phyloP scores from a whole-genome alignment of 1,140 invertebrate genomes.

The Scaptodrosophila lebanonensis region DNA sequence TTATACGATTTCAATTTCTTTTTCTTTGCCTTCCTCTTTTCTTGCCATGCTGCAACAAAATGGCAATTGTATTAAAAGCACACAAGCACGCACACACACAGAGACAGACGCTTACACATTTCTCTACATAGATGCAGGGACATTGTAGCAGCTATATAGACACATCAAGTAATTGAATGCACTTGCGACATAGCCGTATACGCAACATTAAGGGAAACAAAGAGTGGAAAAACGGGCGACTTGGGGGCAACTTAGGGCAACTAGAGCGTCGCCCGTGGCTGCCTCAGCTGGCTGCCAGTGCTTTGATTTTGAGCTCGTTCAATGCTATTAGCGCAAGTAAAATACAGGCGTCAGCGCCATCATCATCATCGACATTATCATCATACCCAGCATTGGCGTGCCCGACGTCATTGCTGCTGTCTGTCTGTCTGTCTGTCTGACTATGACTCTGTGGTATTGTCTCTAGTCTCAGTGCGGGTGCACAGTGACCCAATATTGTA shows the following conservation, averaged over 20 bases:
- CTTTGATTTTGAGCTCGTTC: slow-evolving; percentile 55
- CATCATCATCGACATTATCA: slow-evolving; percentile 6
- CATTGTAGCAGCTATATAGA: slow-evolving; percentile 60
- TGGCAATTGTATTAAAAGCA: slow-evolving; percentile 58
- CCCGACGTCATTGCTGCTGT: slow-evolving; percentile 1
- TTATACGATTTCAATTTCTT: slow-evolving; percentile 58
- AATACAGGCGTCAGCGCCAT: slow-evolving; percentile 35
- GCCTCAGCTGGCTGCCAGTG: slow-evolving; percentile 31
- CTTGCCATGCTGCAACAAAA: slow-evolving; percentile 36
- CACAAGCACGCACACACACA: background rate
- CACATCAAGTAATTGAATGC: slow-evolving; percentile 71
- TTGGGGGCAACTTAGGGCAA: background rate
- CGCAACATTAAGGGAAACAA: slow-evolving; percentile 23
- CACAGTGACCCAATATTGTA: no score
- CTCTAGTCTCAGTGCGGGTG: slow-evolving; percentile 39
- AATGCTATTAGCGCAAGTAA: slow-evolving; percentile 65
- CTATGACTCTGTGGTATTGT: slow-evolving; percentile 41
- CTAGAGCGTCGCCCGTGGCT: background rate
- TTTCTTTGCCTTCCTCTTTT: background rate
- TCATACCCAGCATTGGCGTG: background rate
- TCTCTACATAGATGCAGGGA: slow-evolving; percentile 21
- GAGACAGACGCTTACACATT: background rate
- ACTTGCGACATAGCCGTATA: slow-evolving; percentile 46
- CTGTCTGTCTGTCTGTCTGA: slow-evolving; percentile 13
- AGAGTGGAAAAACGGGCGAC: background rate